Percentiles rank a stretch among this genome's conserved stretches.
These are phyloP conservation scores for Synergus itoensis DNA, from an alignment of 2,888 invertebrate genomes.

Conservation along the genomic window DNA sequence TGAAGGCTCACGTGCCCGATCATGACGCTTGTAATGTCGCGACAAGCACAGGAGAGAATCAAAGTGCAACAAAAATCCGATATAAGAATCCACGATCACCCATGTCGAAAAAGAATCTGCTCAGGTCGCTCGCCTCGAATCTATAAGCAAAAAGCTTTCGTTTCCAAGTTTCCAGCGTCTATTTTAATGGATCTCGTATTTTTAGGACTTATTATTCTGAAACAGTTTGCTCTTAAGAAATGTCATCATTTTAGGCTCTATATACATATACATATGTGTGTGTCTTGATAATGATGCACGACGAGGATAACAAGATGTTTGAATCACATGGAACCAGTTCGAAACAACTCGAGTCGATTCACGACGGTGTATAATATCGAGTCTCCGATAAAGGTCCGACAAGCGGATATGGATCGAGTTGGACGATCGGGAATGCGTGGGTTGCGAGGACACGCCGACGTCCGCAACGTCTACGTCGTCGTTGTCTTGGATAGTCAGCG, in stretches of 20 bases:
- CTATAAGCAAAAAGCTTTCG: not conserved
- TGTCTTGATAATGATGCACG: slow-evolving; percentile 19
- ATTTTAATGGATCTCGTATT: not conserved
- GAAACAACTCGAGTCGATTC: slow-evolving; percentile 20
- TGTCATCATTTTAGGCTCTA: not conserved
- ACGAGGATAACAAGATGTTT: not conserved
- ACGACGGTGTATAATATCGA: slow-evolving; percentile 14
- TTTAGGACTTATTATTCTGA: not conserved
- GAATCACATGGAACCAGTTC: slow-evolving; percentile 16
- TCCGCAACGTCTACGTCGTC: slow-evolving; percentile 30
- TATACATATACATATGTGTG: not conserved
- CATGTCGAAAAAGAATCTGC: not conserved
- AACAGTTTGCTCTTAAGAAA: not conserved
- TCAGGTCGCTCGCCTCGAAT: not conserved
- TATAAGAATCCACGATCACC: not conserved
- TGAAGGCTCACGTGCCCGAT: slow-evolving; percentile 59
- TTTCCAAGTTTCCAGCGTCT: too few species aligned
- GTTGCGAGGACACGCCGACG: slow-evolving; percentile 64
- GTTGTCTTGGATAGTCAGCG: slow-evolving; percentile 18
- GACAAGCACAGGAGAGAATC: slow-evolving; percentile 49
- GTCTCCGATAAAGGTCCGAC: slow-evolving; percentile 57
- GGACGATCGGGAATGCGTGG: slow-evolving; percentile 59
- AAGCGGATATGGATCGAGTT: slow-evolving; percentile 54
- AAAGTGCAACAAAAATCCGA: not conserved
- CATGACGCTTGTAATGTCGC: slow-evolving; percentile 57